phyloP scores from a whole-genome alignment of 2,113 vertebrate genomes.

The Gambusia affinis region DNA sequence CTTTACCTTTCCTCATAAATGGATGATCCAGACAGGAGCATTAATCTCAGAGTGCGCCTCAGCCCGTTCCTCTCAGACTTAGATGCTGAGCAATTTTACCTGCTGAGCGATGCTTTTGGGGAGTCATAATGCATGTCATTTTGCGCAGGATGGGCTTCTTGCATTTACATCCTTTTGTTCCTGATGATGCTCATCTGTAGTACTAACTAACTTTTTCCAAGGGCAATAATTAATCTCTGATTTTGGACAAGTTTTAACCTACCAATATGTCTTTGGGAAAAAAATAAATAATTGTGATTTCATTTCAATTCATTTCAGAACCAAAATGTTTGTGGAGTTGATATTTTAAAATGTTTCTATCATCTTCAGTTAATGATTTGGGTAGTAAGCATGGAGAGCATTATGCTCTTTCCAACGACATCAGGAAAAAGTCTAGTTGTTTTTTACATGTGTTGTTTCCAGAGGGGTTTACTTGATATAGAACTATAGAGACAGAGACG shows the following conservation, averaged over 20 bases:
- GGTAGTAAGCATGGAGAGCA: background rate
- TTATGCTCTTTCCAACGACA: background rate
- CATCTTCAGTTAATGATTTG: background rate
- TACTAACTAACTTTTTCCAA: background rate
- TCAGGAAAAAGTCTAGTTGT: background rate
- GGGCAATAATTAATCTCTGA: background rate
- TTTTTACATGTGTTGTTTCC: background rate
- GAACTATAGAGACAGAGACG: background rate
- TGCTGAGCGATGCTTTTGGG: background rate
- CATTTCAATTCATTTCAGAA: background rate
- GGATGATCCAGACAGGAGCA: slow-evolving; percentile 12
- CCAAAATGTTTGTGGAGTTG: background rate
- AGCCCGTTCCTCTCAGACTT: background rate
- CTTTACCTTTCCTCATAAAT: slow-evolving; percentile 24
- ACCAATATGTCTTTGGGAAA: background rate
- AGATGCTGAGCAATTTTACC: background rate
- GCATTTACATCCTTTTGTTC: background rate
- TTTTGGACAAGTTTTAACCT: background rate
- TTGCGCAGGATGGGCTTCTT: background rate
- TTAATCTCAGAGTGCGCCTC: slow-evolving; percentile 16
- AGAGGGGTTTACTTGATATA: background rate
- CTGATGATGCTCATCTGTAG: background rate
- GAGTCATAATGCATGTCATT: background rate
- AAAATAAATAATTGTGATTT: background rate
- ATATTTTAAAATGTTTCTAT: background rate